A percentile compares a stretch with the other conserved stretches of the same genome.
phyloP scores from a whole-genome alignment of 2,888 invertebrate species.

The Hirtodrosophila cameraria region DNA sequence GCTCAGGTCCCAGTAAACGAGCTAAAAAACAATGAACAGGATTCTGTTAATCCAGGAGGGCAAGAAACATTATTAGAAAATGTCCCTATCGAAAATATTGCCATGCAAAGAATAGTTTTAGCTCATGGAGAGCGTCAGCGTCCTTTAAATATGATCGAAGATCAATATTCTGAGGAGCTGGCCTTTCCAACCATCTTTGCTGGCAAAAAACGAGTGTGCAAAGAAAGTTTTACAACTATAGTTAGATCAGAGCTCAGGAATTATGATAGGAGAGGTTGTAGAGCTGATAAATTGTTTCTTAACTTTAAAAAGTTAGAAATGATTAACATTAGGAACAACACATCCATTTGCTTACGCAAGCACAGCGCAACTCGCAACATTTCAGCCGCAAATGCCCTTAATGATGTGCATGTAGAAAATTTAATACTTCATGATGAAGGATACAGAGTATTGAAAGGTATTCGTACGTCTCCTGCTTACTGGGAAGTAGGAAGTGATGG shows the following conservation, averaged over 20 bases:
- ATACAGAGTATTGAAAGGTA: too few species aligned
- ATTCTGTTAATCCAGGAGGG: slow-evolving; percentile 2
- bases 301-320: slow-evolving; percentile 35
- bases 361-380: too few species aligned
- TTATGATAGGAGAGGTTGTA: slow-evolving; percentile 36
- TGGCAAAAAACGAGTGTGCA: slow-evolving; percentile 12
- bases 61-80: slow-evolving; percentile 41
- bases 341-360: too few species aligned
- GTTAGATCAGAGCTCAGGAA: slow-evolving; percentile 32
- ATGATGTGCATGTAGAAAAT: too few species aligned
- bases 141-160: slow-evolving; percentile 26
- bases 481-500: too few species aligned
- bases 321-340: too few species aligned
- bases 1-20: too few species aligned
- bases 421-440: too few species aligned
- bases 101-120: slow-evolving; percentile 16
- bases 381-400: too few species aligned
- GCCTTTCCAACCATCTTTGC: slow-evolving; percentile 32
- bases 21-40: too few species aligned
- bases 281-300: slow-evolving; percentile 27
- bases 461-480: too few species aligned
- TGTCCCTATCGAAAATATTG: slow-evolving; percentile 24
- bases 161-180: slow-evolving; percentile 35
- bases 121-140: slow-evolving; percentile 36
- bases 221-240: slow-evolving; percentile 22